These are phyloP conservation scores for Cotesia vestalis DNA, from an alignment of 1,140 invertebrate species.

Conservation along the genomic window DNA sequence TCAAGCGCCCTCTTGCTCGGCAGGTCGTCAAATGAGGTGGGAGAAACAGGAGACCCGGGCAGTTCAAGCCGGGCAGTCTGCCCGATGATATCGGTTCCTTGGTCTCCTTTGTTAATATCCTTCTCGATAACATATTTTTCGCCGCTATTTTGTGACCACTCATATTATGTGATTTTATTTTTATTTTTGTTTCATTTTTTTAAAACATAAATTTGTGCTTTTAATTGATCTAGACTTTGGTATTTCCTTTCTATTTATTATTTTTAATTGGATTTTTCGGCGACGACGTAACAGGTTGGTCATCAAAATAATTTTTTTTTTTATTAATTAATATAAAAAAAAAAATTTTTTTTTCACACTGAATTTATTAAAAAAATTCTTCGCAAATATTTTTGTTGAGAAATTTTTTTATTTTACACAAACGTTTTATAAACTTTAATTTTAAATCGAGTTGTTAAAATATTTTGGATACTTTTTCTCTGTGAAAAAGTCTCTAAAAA, in stretches of 20 bases:
- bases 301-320: not conserved
- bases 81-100: conserved; percentile 55
- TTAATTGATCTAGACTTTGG: conserved; percentile 15
- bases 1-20: conserved; percentile 23
- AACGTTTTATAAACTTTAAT: too few species aligned
- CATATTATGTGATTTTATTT: not conserved
- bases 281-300: conserved; percentile 63
- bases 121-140: not conserved
- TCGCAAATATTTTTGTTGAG: too few species aligned
- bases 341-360: too few species aligned
- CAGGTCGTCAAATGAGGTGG: conserved; percentile 41
- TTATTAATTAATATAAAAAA: too few species aligned
- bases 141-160: not conserved
- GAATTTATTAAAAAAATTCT: too few species aligned
- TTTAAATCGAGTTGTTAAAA: too few species aligned
- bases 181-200: not conserved
- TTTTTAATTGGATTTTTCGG: conserved; percentile 21
- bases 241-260: conserved; percentile 30
- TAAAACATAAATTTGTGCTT: not conserved
- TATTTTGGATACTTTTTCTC: too few species aligned
- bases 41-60: conserved; percentile 62
- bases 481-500: too few species aligned
- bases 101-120: not conserved
- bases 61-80: conserved; percentile 65
- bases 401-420: too few species aligned